Base-by-base conservation (phyloP, 2,888 invertebrate genomes). In the Parnassius glacialis region DNA sequence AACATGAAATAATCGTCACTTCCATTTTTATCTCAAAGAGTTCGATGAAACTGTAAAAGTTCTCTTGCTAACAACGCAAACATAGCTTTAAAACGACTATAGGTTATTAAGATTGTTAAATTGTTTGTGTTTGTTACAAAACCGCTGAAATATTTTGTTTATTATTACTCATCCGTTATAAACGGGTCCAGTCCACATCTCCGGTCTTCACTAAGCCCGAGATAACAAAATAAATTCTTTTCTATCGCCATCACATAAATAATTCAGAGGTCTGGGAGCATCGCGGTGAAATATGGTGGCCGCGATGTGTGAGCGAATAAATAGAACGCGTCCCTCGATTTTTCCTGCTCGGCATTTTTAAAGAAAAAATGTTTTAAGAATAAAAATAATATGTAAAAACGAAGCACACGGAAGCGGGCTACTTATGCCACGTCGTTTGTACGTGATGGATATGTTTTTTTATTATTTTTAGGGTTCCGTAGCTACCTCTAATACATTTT, bases 211-310 rank as follows among this genome's bases (percentile, higher is more conserved):
- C 50, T 45, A 55, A 16, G 34, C 16, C 57, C 52, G 42, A 56
- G 56, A 64, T 57, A 64, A 56, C 52, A 61, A 67, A 65, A 68
- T 69, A 64, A 65, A 70, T 70, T 67, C 64, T 61, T 68, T 68
- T 59, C 64, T 56, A 81, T 81, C 79, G 74, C 74, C 75, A 79
- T 80, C 72, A 73, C 62, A 88, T 90, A 89, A 85, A 89, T 89
- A 87, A 90, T 90, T 88, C 90, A 89, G 73, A 69, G 79, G 76
- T 73, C 72, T 70, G 76, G 75, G 79, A 76, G 75, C 80, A 76
- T 76, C 75, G 71, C 67, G 70, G 78, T 86, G 85, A 89, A 84
- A 85, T 88, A 88, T 85, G 72, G 83, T 76, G 73, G 76, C 75
- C 70, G 72, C 76, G 75, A 74, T 70, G 71, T 76, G 67, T 62